Percentiles rank a stretch among this genome's conserved stretches.
These are phyloP conservation scores for Siniperca obscura DNA, from an alignment of 2,797 vertebrate species.

Conservation along the genomic window DNA sequence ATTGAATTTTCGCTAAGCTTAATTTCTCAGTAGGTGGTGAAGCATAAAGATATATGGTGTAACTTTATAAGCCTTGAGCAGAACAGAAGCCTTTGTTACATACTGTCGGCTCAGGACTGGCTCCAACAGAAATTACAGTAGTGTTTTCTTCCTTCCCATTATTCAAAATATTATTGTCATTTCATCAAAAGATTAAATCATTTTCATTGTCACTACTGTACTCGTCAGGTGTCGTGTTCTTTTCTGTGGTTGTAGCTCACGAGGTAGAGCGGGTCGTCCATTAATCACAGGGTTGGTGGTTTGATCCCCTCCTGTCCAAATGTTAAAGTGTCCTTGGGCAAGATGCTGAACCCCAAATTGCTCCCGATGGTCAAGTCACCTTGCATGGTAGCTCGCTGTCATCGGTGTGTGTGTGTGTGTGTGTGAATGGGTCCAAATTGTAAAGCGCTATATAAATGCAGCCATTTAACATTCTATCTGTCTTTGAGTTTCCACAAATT, in stretches of 20 bases:
- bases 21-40: neutral
- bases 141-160: neutral
- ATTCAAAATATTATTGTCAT: neutral
- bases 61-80: too few relatives aligned
- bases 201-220: neutral
- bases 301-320: too few relatives aligned
- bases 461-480: too few relatives aligned
- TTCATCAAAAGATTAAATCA: neutral
- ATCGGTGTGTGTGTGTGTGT: too few relatives aligned
- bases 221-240: too few relatives aligned
- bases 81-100: neutral
- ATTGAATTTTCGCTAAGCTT: neutral
- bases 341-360: too few relatives aligned
- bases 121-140: neutral
- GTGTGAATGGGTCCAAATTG: too few relatives aligned
- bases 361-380: too few relatives aligned
- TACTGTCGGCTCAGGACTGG: neutral
- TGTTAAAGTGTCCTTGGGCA: too few relatives aligned
- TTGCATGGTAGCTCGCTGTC: too few relatives aligned
- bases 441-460: too few relatives aligned
- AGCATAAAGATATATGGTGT: neutral
- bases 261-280: neutral
- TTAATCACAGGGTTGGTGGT: neutral
- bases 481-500: too few relatives aligned
- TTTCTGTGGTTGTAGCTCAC: neutral